Percentiles rank a stretch among this genome's conserved stretches.
These are phyloP conservation scores for Corythornis madagascariensis DNA, from an alignment of 2,113 vertebrate species.

Conservation along the genomic window DNA sequence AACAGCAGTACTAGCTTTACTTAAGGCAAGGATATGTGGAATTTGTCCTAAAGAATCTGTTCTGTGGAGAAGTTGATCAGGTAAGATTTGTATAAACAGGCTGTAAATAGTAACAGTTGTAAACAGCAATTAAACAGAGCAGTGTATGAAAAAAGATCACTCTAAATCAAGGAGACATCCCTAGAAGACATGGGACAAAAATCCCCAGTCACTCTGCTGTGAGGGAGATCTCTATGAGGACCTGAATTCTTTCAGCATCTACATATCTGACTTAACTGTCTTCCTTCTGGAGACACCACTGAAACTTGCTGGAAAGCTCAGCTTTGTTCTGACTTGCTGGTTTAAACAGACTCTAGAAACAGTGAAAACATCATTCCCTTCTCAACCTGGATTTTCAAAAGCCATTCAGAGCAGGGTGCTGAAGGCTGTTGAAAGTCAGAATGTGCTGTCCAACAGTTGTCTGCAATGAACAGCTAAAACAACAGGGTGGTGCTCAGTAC, in stretches of 20 bases:
- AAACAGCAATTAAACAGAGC: not conserved
- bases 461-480: not conserved
- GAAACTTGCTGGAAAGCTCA: not conserved
- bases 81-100: not conserved
- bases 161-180: not conserved
- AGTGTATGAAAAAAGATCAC: not conserved
- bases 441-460: not conserved
- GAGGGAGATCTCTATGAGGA: not conserved
- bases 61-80: not conserved
- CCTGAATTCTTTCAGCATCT: not conserved
- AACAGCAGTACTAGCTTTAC: not conserved
- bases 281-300: not conserved
- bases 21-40: not conserved
- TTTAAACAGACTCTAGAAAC: not conserved
- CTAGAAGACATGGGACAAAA: not conserved
- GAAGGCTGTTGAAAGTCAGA: not conserved
- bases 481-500: too few species aligned
- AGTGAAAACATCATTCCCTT: fast-evolving
- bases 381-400: not conserved
- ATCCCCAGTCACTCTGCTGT: not conserved
- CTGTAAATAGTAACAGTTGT: not conserved
- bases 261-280: not conserved
- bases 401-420: not conserved
- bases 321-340: not conserved
- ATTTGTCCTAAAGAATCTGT: not conserved